Evolutionary conservation across 2,113 vertebrate genomes (phyloP).

Genomic region (Rana temporaria): DNA sequence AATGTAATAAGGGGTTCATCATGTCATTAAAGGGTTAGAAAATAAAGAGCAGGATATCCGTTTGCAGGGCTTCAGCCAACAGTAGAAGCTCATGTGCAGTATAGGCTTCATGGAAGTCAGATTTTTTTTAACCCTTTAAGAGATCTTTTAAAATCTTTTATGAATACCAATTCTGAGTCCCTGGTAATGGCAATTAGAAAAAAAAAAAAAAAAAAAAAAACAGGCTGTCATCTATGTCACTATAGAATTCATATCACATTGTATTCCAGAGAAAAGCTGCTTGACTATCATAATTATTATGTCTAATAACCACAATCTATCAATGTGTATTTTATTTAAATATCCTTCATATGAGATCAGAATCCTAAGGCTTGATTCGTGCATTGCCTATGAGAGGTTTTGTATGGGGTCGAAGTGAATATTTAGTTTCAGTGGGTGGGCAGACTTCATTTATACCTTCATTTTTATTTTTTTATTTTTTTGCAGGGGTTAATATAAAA

Average conservation of each 20-base stretch:
- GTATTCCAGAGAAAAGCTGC: constrained; percentile 81
- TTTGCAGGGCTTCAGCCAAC: not conserved
- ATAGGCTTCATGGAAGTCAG: not conserved
- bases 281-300: constrained; percentile 85
- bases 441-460: constrained; percentile 80
- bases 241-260: constrained; percentile 67
- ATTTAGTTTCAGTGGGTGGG: constrained; percentile 74
- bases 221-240: not conserved
- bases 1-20: not conserved
- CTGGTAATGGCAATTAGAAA: not conserved
- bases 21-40: not conserved
- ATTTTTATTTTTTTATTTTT: constrained; percentile 56
- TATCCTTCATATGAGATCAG: constrained; percentile 62
- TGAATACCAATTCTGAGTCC: not conserved
- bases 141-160: too few species aligned
- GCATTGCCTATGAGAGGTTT: constrained; percentile 71
- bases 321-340: not conserved
- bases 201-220: too few species aligned
- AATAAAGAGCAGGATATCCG: not conserved
- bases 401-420: constrained; percentile 72
- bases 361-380: constrained; percentile 73
- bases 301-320: constrained; percentile 71
- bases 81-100: too few species aligned
- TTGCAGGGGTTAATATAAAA: constrained; percentile 68
- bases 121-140: constrained; percentile 3